These are phyloP conservation scores for Coluber constrictor DNA, from an alignment of 2,797 vertebrate genomes.

Conservation along the genomic window DNA sequence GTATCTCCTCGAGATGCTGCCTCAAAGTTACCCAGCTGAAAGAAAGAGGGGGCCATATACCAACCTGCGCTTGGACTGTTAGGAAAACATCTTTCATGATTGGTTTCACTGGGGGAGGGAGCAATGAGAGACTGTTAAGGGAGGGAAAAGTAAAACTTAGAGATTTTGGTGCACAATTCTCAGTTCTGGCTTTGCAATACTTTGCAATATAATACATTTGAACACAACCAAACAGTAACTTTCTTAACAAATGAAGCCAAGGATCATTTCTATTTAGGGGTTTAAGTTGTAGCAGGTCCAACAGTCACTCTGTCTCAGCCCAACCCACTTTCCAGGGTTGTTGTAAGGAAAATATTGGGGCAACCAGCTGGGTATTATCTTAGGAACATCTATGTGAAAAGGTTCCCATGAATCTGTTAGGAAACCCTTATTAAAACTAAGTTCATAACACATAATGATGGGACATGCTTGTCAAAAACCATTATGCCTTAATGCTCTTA, in stretches of 20 bases:
- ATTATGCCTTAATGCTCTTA: background rate
- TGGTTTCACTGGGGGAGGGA: background rate
- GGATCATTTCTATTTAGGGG: background rate
- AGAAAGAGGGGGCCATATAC: background rate
- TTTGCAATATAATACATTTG: background rate
- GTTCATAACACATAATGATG: no score
- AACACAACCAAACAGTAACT: background rate
- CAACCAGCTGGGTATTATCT: background rate
- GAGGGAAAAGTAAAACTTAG: background rate
- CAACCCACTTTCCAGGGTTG: background rate
- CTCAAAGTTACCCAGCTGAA: background rate
- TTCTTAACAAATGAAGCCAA: background rate
- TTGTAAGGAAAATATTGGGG: background rate
- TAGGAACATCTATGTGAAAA: background rate
- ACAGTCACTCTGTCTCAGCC: background rate
- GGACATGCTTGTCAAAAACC: background rate
- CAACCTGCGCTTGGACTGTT: background rate
- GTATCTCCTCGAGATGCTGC: accelerated
- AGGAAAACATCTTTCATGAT: background rate
- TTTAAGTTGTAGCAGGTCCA: background rate
- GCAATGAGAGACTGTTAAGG: background rate
- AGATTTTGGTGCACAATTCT: background rate
- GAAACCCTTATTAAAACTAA: background rate
- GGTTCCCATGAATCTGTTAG: background rate
- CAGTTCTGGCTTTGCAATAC: background rate